These are phyloP conservation scores for Agapornis roseicollis DNA, from an alignment of 2,113 vertebrate species.

Conservation along the genomic window DNA sequence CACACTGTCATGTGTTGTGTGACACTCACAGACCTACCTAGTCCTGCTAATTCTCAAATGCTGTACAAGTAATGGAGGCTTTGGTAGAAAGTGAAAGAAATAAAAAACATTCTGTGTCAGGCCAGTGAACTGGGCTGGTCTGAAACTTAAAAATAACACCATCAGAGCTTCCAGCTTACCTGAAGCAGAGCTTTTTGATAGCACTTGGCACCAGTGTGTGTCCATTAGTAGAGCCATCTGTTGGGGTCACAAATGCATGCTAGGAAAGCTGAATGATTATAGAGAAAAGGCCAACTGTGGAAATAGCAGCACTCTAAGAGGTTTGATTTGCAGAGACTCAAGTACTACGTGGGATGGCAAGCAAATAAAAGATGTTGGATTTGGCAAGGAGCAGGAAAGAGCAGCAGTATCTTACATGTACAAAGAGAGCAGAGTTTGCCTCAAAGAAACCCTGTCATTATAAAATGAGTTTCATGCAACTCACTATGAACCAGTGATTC, in stretches of 20 bases:
- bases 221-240: not conserved
- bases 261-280: not conserved
- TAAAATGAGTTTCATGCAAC: not conserved
- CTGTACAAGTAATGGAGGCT: not conserved
- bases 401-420: not conserved
- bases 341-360: not conserved
- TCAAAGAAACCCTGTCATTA: not conserved
- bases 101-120: not conserved
- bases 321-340: not conserved
- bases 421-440: fast-evolving
- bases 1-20: fast-evolving
- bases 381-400: not conserved
- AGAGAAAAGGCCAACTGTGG: not conserved
- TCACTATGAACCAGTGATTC: not conserved
- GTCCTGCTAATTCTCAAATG: not conserved
- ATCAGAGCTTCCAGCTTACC: not conserved
- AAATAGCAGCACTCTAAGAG: not conserved
- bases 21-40: not conserved
- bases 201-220: not conserved
- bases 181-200: not conserved
- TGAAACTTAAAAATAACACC: not conserved
- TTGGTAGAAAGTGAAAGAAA: not conserved
- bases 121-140: not conserved
- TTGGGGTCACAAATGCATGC: not conserved
- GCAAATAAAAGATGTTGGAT: not conserved